These are phyloP conservation scores for Blomia tropicalis DNA, from an alignment of 2,888 invertebrate genomes.

Conservation along the genomic window DNA sequence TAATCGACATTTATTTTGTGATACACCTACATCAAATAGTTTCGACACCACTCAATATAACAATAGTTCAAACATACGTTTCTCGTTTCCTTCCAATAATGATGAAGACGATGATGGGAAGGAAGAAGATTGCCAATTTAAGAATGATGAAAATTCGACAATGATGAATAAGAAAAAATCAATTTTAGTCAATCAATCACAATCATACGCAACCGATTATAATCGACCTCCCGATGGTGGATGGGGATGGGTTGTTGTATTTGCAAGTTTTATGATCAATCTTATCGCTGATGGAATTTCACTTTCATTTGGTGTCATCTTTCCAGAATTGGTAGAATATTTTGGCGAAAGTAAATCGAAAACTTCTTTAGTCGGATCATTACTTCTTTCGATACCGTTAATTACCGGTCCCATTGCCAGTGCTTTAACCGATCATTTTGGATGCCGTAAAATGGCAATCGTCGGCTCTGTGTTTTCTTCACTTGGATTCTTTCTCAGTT, in stretches of 20 bases:
- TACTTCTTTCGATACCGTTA: slow-evolving; percentile 80
- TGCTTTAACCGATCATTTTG: slow-evolving; percentile 63
- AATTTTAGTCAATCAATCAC: not conserved
- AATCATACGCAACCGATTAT: not conserved
- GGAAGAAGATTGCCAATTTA: too few species aligned
- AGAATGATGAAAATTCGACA: too few species aligned
- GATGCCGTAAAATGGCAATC: slow-evolving; percentile 61
- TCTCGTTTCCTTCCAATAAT: not conserved
- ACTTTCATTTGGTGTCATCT: slow-evolving; percentile 79
- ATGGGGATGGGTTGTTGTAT: slow-evolving; percentile 82
- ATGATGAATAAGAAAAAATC: not conserved
- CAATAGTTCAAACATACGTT: too few species aligned
- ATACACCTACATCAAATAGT: not conserved
- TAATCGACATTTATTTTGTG: too few species aligned
- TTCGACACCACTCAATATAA: too few species aligned
- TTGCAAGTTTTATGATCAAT: slow-evolving; percentile 72
- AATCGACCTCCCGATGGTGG: slow-evolving; percentile 55
- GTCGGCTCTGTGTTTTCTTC: slow-evolving; percentile 59
- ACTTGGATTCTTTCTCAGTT: slow-evolving; percentile 57
- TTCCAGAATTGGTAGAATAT: slow-evolving; percentile 63
- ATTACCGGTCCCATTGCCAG: slow-evolving; percentile 69
- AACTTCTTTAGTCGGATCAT: slow-evolving; percentile 73
- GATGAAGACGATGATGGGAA: too few species aligned
- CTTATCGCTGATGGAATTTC: slow-evolving; percentile 80
- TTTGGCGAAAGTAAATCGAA: slow-evolving; percentile 68